Percentiles rank a stretch among this genome's conserved stretches.
phyloP scores from a whole-genome alignment of 2,797 vertebrate species.

The Adelosebastes latens region DNA sequence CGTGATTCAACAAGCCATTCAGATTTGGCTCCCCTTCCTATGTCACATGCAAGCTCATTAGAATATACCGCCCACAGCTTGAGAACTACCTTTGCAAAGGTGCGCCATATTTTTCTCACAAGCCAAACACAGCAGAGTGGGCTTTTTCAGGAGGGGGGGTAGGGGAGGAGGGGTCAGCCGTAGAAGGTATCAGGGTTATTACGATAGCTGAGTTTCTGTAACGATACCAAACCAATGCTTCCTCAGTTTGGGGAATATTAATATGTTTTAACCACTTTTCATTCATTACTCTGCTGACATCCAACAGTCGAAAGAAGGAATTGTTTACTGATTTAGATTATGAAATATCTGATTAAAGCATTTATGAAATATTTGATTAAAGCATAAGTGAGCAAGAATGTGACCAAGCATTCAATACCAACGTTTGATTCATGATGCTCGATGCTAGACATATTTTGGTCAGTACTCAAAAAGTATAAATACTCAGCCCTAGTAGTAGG shows the following conservation, averaged over 20 bases:
- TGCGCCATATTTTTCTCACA: too few relatives aligned
- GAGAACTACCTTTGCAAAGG: too few relatives aligned
- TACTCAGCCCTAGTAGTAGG: neutral
- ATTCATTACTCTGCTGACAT: neutral
- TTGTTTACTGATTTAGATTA: neutral
- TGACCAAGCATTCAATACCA: neutral
- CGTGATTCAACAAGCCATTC: too few relatives aligned
- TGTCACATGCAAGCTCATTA: too few relatives aligned
- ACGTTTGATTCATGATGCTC: neutral
- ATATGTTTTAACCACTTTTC: neutral
- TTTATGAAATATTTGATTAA: neutral
- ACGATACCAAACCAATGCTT: neutral
- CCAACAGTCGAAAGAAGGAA: neutral
- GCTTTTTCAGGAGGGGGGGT: too few relatives aligned
- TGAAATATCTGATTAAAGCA: neutral
- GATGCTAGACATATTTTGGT: neutral
- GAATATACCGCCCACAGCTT: too few relatives aligned
- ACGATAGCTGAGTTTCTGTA: neutral
- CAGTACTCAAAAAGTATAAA: too few relatives aligned
- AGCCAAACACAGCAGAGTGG: too few relatives aligned
- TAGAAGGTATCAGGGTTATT: neutral
- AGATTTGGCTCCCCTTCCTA: too few relatives aligned
- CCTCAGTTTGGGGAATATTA: neutral
- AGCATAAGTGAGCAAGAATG: neutral
- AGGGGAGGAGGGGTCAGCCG: too few relatives aligned